phyloP scores from a whole-genome alignment of 2,888 invertebrate genomes.

The Melinaea marsaeus region DNA sequence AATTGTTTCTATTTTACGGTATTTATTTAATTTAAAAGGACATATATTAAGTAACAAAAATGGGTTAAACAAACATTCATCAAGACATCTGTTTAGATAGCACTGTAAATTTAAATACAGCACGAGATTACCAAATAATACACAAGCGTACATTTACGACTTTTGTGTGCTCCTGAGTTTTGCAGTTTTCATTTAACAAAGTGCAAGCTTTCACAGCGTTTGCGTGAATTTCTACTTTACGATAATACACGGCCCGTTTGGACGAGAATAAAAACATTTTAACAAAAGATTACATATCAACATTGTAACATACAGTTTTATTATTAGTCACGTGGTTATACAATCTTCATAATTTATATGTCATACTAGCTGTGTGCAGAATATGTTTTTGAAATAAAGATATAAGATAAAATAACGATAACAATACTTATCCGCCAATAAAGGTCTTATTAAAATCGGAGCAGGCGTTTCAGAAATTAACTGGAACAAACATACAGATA shows the following conservation, averaged over 20 bases:
- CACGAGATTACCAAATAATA: constrained; percentile 41
- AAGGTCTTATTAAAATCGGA: too few species aligned
- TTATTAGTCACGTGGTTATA: too few species aligned
- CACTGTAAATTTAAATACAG: constrained; percentile 41
- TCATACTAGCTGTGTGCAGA: too few species aligned
- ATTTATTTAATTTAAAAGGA: not conserved
- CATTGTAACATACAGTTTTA: constrained; percentile 6
- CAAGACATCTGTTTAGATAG: constrained; percentile 19
- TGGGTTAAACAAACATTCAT: constrained; percentile 2
- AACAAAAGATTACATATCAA: constrained; percentile 36
- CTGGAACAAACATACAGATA: too few species aligned
- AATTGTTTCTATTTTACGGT: too few species aligned
- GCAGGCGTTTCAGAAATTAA: too few species aligned
- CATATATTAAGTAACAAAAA: not conserved
- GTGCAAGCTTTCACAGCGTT: constrained; percentile 64
- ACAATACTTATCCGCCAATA: too few species aligned
- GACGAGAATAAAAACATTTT: constrained; percentile 42
- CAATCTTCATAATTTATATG: too few species aligned
- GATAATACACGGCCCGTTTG: constrained; percentile 54
- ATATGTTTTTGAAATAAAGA: too few species aligned
- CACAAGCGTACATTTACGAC: constrained; percentile 49
- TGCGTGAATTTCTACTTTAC: constrained; percentile 54
- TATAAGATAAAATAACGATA: too few species aligned
- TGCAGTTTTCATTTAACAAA: constrained; percentile 65
- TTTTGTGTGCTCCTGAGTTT: constrained; percentile 56